These are phyloP conservation scores for Habrosyne pyritoides DNA, from an alignment of 2,888 invertebrate genomes.

Conservation along the genomic window DNA sequence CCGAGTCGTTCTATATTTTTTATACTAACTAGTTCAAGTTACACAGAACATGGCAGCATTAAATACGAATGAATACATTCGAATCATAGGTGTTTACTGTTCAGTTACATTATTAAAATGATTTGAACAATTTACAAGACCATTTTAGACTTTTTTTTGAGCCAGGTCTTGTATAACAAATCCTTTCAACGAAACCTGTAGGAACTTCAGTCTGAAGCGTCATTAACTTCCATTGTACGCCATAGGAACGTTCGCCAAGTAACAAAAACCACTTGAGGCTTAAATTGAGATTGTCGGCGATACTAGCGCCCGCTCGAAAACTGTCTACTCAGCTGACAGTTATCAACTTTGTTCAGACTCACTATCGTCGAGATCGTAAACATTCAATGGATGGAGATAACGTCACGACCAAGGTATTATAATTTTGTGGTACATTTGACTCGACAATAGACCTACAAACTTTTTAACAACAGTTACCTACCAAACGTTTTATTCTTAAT, in stretches of 20 bases:
- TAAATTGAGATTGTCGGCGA: slow-evolving; percentile 71
- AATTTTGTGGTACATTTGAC: slow-evolving; percentile 1
- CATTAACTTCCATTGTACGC: slow-evolving; percentile 72
- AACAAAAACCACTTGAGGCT: slow-evolving; percentile 68
- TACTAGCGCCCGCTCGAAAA: slow-evolving; percentile 34
- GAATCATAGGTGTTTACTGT: no score
- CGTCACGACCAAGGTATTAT: not conserved
- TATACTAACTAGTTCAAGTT: slow-evolving; percentile 1
- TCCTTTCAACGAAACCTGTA: slow-evolving; percentile 53
- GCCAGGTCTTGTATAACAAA: slow-evolving; percentile 64
- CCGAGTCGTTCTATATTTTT: not conserved
- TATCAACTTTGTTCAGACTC: slow-evolving; percentile 35
- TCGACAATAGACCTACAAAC: not conserved
- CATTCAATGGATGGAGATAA: slow-evolving; percentile 9
- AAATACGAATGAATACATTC: no score
- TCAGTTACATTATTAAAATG: not conserved
- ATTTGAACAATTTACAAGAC: not conserved
- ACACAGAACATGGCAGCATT: not conserved
- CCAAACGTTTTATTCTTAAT: no score
- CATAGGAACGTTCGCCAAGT: slow-evolving; percentile 57
- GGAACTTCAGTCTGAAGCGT: slow-evolving; percentile 65
- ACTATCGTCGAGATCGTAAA: slow-evolving; percentile 20
- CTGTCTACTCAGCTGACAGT: slow-evolving; percentile 46
- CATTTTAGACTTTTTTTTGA: not conserved
- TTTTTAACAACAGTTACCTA: not conserved